Evolutionary conservation across 2,888 invertebrate species (phyloP), one percentile per base, ranked within the genome.

Genomic region (Onchidella celtica): DNA sequence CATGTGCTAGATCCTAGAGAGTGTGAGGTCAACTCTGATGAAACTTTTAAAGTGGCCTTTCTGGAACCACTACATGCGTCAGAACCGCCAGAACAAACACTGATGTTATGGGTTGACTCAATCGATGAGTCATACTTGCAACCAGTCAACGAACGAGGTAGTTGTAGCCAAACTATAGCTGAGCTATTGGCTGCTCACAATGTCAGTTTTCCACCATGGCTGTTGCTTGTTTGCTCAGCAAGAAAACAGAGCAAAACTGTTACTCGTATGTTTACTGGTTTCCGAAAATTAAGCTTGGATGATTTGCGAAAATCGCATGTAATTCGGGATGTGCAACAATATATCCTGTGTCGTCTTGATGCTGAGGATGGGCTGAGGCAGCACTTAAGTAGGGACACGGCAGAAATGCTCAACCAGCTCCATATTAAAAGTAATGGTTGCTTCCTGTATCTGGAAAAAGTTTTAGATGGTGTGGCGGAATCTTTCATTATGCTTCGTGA

Each of bases 361-460:
- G 96, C 96, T 14, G 98, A 98, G 90, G 97, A 97, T 29, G 95
- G 96, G 38, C 95, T 98, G 11, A 94, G 97, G 57, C 97, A 97
- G 84, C 97, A 98, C 90, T 96, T 98, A 84, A 97, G 97, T 63
- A 95, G 96, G 79, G 97, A 97, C 91, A 98, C 98, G 0, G 98
- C 98, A 0, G 98, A 98, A 86, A 97, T 98, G 93, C 94, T 99
- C 2, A 98, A 99, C 93, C 98, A 98, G 90, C 94, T 99, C 61
- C 96, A 98, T 90, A 98, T 99, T 88, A 99, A 99, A 94, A 97
- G 97, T 91, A 98, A 98, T 90, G 99, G 98, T 27, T 94, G 93
- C 85, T 91, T 93, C 83, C 87, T 93, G 27, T 93, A 93, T 83
- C 85, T 93, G 80, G 93, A 93, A 85, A 92, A 91, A 86, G 93